Percentiles rank a stretch among this genome's conserved stretches.
Evolutionary conservation across 2,888 invertebrate genomes (phyloP).

Genomic region (Scaptomyza flava): DNA sequence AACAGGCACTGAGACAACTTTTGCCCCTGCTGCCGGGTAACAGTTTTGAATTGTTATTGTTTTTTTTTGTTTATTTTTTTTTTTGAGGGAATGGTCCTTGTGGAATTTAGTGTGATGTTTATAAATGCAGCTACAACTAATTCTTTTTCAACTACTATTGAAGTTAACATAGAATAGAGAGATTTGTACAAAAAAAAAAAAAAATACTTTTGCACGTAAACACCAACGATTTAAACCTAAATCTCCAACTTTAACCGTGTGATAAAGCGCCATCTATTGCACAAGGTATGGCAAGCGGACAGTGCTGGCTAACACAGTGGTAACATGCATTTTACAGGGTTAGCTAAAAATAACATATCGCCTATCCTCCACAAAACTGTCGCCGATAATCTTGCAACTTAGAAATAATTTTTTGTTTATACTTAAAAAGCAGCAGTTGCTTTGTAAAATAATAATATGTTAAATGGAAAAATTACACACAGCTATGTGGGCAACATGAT

Average conservation of each 20-base stretch:
- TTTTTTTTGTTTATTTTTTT: slow-evolving; percentile 25
- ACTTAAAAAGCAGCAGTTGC: slow-evolving; percentile 61
- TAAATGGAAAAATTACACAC: slow-evolving; percentile 72
- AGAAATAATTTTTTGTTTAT: slow-evolving; percentile 62
- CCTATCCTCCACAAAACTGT: slow-evolving; percentile 39
- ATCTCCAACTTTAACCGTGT: slow-evolving; percentile 5
- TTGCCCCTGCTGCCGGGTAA: neutral
- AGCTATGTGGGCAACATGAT: slow-evolving; percentile 70
- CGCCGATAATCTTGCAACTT: slow-evolving; percentile 44
- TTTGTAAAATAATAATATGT: slow-evolving; percentile 67
- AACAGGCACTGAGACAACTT: slow-evolving; percentile 19
- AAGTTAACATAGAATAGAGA: neutral
- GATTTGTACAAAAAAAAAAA: too few species aligned
- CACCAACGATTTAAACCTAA: slow-evolving; percentile 15
- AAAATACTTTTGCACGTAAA: too few species aligned
- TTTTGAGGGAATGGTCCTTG: slow-evolving; percentile 38
- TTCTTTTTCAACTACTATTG: neutral
- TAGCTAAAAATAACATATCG: slow-evolving; percentile 28
- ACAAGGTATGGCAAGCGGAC: neutral
- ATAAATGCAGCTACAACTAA: neutral
- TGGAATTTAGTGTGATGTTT: slow-evolving; percentile 40
- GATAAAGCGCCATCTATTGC: slow-evolving; percentile 38
- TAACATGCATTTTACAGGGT: slow-evolving; percentile 5
- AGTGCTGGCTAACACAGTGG: slow-evolving; percentile 30
- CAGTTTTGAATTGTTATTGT: neutral